Evolutionary conservation across 2,888 invertebrate species (phyloP).

Genomic region (Brachycybe producta): DNA sequence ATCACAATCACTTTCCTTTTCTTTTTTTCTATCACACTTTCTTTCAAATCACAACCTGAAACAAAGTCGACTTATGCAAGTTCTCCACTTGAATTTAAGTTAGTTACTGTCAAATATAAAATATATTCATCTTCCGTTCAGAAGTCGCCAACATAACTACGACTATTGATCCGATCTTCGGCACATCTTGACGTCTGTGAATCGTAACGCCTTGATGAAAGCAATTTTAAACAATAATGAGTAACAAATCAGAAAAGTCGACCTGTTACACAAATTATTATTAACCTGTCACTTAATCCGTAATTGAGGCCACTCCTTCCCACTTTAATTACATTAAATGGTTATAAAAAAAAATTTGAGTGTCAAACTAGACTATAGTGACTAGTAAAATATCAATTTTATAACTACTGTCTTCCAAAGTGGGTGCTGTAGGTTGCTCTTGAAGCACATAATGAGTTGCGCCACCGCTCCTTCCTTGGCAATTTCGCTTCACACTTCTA

Average conservation of each 20-base stretch:
- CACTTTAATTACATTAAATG: no score
- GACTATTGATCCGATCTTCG: slow-evolving; percentile 12
- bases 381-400: neutral
- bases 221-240: neutral
- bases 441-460: neutral
- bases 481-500: no score
- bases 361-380: neutral
- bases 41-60: slow-evolving; percentile 14
- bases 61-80: no score
- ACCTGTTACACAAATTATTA: neutral
- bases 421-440: neutral
- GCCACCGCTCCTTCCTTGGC: neutral
- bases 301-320: no score
- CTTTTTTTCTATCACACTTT: slow-evolving; percentile 10
- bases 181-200: neutral
- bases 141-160: slow-evolving; percentile 20
- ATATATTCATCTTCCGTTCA: slow-evolving; percentile 18
- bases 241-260: neutral
- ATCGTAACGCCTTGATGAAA: slow-evolving; percentile 1
- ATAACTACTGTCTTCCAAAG: slow-evolving; percentile 1
- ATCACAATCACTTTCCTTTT: no score
- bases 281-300: slow-evolving; percentile 3
- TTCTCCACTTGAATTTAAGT: no score
- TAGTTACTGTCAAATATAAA: slow-evolving; percentile 4
- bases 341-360: neutral